These are phyloP conservation scores for Thera obeliscata DNA, from an alignment of 2,888 invertebrate genomes.

Conservation along the genomic window DNA sequence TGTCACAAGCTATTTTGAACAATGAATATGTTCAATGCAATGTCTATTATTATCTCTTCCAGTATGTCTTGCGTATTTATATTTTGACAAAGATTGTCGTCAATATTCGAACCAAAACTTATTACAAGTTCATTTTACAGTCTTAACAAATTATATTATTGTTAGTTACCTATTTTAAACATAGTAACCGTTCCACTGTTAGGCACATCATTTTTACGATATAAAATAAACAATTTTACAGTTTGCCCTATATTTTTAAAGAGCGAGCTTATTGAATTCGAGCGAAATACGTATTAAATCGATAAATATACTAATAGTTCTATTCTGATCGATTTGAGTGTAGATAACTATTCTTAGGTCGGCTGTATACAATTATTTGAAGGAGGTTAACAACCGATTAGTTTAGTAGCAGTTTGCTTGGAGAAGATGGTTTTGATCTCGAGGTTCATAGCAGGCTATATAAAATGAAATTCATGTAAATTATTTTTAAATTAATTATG, in stretches of 20 bases:
- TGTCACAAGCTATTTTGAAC: slow-evolving; percentile 74
- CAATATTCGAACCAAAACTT: slow-evolving; percentile 11
- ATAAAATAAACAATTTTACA: slow-evolving; percentile 47
- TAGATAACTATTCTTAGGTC: slow-evolving; percentile 51
- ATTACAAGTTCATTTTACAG: background rate
- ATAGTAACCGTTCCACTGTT: slow-evolving; percentile 25
- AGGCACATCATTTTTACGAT: slow-evolving; percentile 38
- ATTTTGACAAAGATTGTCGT: slow-evolving; percentile 19
- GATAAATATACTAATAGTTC: slow-evolving; percentile 37
- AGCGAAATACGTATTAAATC: slow-evolving; percentile 35
- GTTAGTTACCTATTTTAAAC: background rate
- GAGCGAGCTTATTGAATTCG: slow-evolving; percentile 41
- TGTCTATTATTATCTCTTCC: slow-evolving; percentile 39
- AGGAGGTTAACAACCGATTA: slow-evolving; percentile 62
- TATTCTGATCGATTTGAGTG: slow-evolving; percentile 58
- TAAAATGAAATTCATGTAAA: no score
- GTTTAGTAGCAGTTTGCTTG: slow-evolving; percentile 29
- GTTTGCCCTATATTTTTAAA: slow-evolving; percentile 47
- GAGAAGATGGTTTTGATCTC: slow-evolving; percentile 1
- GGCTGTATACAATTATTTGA: slow-evolving; percentile 40
- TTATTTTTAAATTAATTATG: no score
- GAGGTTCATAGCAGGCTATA: background rate
- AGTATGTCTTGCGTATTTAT: slow-evolving; percentile 22
- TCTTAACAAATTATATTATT: background rate
- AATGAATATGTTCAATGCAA: slow-evolving; percentile 72